A percentile compares a stretch with the other conserved stretches of the same genome.
Evolutionary conservation across 2,888 invertebrate genomes (phyloP).

Genomic region (Xestia ashworthii): DNA sequence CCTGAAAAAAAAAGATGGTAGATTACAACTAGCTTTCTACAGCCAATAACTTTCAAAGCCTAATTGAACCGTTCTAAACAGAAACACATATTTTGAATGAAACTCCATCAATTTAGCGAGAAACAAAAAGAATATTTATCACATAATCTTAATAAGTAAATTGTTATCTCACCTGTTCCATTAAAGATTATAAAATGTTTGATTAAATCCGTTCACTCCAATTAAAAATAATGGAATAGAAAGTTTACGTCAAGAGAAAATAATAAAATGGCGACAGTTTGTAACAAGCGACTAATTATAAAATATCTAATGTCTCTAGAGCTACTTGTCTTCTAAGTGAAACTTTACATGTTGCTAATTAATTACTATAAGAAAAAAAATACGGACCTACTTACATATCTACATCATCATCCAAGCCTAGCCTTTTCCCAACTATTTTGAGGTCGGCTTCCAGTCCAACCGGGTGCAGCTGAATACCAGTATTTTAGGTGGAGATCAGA

Average conservation of each 20-base stretch:
- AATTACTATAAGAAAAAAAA: neutral
- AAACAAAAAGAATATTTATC: constrained; percentile 46
- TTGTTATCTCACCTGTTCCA: constrained; percentile 37
- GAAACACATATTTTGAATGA: constrained; percentile 9
- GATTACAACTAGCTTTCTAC: neutral
- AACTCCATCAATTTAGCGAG: constrained; percentile 21
- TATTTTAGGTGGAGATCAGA: no score
- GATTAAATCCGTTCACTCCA: constrained; percentile 62
- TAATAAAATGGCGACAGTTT: constrained; percentile 53
- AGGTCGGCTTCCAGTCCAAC: no score
- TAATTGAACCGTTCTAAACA: constrained; percentile 26
- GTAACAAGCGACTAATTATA: constrained; percentile 54
- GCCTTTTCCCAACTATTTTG: no score
- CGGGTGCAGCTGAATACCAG: no score
- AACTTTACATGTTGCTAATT: neutral
- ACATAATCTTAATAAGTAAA: constrained; percentile 57
- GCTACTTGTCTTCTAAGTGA: constrained; percentile 1
- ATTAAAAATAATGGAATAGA: constrained; percentile 67
- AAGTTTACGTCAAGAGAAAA: constrained; percentile 59
- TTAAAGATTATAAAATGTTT: constrained; percentile 61
- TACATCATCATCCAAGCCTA: no score
- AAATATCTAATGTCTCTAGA: constrained; percentile 23
- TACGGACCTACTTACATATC: neutral
- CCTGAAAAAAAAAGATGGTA: neutral
- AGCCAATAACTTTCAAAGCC: constrained; percentile 16